These are phyloP conservation scores for Myotis yumanensis DNA, from an alignment of 2,113 vertebrate species.

Conservation along the genomic window DNA sequence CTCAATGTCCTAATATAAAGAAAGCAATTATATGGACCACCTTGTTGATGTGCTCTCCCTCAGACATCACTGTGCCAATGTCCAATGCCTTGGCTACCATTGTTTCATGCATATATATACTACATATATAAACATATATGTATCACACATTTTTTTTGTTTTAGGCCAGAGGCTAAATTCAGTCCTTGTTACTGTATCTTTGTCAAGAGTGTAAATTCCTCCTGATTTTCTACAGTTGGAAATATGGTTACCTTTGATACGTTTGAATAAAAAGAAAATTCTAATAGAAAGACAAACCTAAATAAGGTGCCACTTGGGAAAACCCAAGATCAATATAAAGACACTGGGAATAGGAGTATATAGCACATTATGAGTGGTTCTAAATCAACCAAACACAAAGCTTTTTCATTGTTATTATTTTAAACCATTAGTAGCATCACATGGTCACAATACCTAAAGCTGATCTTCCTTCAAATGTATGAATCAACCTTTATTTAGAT, in stretches of 20 bases:
- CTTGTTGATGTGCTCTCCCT: not conserved
- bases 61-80: not conserved
- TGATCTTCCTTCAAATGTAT: constrained; percentile 62
- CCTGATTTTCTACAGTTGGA: not conserved
- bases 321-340: not conserved
- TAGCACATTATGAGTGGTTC: not conserved
- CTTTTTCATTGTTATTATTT: not conserved
- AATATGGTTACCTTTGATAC: not conserved
- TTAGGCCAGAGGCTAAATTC: not conserved
- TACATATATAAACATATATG: not conserved
- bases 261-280: not conserved
- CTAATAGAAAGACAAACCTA: not conserved
- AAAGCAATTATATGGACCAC: not conserved
- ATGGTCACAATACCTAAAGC: not conserved
- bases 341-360: not conserved
- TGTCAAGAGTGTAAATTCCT: not conserved
- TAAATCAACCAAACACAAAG: not conserved
- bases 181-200: not conserved
- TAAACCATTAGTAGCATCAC: not conserved
- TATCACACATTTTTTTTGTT: not conserved
- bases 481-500: constrained; percentile 71
- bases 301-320: not conserved
- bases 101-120: not conserved
- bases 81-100: not conserved
- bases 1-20: not conserved